These are phyloP conservation scores for Scortum barcoo DNA, from an alignment of 2,113 vertebrate genomes.

Conservation along the genomic window DNA sequence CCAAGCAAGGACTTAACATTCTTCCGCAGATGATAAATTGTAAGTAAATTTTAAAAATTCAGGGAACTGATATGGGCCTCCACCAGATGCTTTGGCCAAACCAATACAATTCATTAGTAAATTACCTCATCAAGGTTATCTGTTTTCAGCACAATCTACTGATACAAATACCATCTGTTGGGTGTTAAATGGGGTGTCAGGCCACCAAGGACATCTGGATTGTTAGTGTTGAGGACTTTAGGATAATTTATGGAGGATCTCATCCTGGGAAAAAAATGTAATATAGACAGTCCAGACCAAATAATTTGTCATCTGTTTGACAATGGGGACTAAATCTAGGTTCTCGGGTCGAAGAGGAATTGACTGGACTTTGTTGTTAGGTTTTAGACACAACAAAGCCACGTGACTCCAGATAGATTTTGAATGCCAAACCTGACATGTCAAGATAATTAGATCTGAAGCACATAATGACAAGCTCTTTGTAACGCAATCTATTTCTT, in stretches of 20 bases:
- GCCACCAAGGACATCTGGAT: conserved; percentile 68
- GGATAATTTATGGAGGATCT: conserved; percentile 42
- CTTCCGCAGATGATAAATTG: conserved; percentile 37
- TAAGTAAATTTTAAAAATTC: conserved; percentile 35
- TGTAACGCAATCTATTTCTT: conserved; percentile 50
- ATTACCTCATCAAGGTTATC: conserved; percentile 75
- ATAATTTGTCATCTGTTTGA: conserved; percentile 15
- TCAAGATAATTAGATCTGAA: conserved; percentile 59
- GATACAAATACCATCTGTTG: conserved; percentile 70
- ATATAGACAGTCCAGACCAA: conserved; percentile 11
- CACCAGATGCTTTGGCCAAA: conserved; percentile 45
- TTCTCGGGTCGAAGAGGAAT: conserved; percentile 24
- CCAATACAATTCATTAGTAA: conserved; percentile 64
- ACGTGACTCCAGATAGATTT: conserved; percentile 29
- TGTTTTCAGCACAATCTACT: conserved; percentile 67
- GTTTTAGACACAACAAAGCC: conserved; percentile 24
- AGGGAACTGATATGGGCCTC: conserved; percentile 17
- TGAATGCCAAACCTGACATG: conserved; percentile 23
- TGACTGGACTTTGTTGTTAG: conserved; percentile 26
- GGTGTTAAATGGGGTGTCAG: conserved; percentile 62
- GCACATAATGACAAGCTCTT: conserved; percentile 30
- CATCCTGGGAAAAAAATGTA: conserved; percentile 44
- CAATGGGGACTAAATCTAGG: conserved; percentile 16
- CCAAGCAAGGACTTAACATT: conserved; percentile 23
- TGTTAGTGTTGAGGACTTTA: conserved; percentile 35